Base-by-base conservation (phyloP, 2,113 vertebrate species). In the Archocentrus centrarchus region DNA sequence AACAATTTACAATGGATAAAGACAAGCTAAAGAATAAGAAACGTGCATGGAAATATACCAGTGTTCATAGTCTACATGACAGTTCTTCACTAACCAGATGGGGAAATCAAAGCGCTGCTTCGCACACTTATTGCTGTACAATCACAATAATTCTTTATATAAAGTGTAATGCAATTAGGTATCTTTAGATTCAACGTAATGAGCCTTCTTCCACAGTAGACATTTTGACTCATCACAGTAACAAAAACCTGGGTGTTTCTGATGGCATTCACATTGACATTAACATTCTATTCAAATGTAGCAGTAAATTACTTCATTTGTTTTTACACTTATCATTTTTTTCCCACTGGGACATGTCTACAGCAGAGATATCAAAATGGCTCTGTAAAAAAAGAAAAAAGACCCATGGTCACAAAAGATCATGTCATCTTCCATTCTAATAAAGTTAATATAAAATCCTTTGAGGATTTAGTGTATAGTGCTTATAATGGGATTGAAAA, bases 401-500 rank as follows among this genome's bases (percentile, higher is more conserved):
- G 24, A n/a, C 27, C 27, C 27, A 32, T 35, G 53, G 68, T 81
- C 78, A 27, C 39, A 60, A 79, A 80, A 79, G 57, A 81, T 44
- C 53, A 35, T 77, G 37, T 75, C 55, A 79, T 27, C 59, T 44
- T 66, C 50, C 32, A 78, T 84, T 78, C 59, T 47, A 70, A 86
- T 50, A 44, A 77, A 87, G 30, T 59, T 37, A 73, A 83, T 55
- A 68, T 59, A 77, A 83, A 82, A 63, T 81, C 68, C 68, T 73
- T 73, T 55, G 68, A 73, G 47, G 47, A 58, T 73, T 89, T 60
- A 79, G 24, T 39, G 75, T 32, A 20, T 30, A 73, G 59, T 17
- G 22, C 39, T 53, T 22, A 83, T 79, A 89, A 85, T 87, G 64
- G 63, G 60, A 83, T 17, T 66, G 39, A 88, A 85, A 83, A 73